Percentiles rank a stretch among this genome's conserved stretches.
These are phyloP conservation scores for Nomada hirtipes DNA, from an alignment of 2,888 invertebrate species.

Conservation along the genomic window DNA sequence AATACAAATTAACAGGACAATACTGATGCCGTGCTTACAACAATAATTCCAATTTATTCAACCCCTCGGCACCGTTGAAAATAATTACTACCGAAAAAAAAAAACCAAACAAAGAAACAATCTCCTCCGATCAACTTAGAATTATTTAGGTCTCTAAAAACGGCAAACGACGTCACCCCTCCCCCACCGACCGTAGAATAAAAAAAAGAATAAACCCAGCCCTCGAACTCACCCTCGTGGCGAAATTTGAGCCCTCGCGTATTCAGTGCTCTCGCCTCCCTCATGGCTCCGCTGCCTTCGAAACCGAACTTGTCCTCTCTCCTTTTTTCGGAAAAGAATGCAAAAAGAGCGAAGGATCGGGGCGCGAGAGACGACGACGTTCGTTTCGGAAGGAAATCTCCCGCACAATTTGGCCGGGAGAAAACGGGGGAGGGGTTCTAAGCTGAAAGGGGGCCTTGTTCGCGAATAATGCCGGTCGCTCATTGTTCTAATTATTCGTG, in stretches of 20 bases:
- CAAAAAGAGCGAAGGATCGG: slow-evolving; percentile 56
- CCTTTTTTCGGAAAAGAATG: slow-evolving; percentile 50
- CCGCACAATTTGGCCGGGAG: slow-evolving; percentile 40
- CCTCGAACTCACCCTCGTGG: slow-evolving; percentile 24
- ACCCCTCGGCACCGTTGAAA: too few species aligned
- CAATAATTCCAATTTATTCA: too few species aligned
- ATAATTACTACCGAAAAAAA: too few species aligned
- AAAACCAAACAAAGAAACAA: too few species aligned
- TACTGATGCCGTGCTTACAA: too few species aligned
- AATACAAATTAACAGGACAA: too few species aligned
- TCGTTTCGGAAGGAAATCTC: slow-evolving; percentile 44
- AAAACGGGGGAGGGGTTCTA: slow-evolving; percentile 71
- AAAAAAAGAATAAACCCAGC: slow-evolving; percentile 3
- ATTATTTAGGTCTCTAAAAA: neutral
- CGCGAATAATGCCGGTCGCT: slow-evolving; percentile 81
- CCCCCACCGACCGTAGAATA: neutral
- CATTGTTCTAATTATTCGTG: slow-evolving; percentile 84
- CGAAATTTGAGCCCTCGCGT: slow-evolving; percentile 45
- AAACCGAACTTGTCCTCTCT: slow-evolving; percentile 9
- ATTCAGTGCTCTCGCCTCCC: slow-evolving; percentile 21
- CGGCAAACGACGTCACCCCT: neutral
- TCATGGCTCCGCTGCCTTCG: neutral
- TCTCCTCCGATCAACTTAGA: neutral
- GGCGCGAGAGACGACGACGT: slow-evolving; percentile 47
- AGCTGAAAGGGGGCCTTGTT: slow-evolving; percentile 80